Conservation (phyloP, 2,797 vertebrate species). For the Lerista edwardsae region DNA sequence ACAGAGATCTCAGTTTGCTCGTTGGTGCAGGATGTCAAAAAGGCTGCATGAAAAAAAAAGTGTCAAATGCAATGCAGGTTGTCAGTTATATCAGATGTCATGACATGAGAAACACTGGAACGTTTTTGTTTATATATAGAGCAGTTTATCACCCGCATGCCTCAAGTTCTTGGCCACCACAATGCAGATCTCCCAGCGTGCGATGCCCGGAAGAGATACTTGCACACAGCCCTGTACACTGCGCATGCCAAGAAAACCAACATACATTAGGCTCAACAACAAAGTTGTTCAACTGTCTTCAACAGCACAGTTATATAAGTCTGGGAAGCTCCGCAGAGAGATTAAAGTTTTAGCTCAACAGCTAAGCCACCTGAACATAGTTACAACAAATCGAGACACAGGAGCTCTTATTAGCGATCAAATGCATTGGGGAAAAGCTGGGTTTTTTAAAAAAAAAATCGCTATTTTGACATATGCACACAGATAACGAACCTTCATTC, state of each 20-base stretch:
- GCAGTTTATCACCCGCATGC: neutral
- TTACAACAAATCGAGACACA: neutral
- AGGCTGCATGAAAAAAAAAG: neutral
- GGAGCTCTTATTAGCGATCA: neutral
- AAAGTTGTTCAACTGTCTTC: neutral
- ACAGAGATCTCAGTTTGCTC: neutral
- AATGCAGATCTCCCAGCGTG: neutral
- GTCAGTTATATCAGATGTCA: conserved; percentile 13
- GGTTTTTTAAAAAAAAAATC: neutral
- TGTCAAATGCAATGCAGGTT: conserved; percentile 7
- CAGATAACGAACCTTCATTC: neutral
- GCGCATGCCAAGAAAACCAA: neutral
- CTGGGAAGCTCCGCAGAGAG: neutral
- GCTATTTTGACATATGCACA: neutral
- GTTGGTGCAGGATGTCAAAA: neutral
- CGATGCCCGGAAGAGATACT: neutral
- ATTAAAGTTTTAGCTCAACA: neutral
- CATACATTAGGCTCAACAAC: neutral
- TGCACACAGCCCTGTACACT: neutral
- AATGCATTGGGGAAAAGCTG: neutral
- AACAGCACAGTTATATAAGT: neutral
- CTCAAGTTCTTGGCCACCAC: neutral
- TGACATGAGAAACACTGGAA: conserved; percentile 19
- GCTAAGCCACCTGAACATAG: neutral
- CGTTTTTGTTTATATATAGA: conserved; percentile 44